These are phyloP conservation scores for Calephelis perditalis DNA, from an alignment of 2,888 invertebrate genomes.

Conservation along the genomic window DNA sequence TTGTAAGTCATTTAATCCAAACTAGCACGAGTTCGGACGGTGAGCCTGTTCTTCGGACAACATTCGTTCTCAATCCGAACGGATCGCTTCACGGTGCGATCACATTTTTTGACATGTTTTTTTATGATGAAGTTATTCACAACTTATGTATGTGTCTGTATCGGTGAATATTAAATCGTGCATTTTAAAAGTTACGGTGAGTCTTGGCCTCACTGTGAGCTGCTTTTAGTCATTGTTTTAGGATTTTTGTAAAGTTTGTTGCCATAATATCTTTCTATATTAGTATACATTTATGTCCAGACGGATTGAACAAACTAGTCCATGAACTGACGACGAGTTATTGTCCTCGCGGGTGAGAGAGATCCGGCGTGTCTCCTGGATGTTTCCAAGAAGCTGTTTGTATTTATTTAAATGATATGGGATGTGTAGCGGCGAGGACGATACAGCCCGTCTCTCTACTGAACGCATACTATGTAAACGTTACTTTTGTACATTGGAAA, in stretches of 20 bases:
- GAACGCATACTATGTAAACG: conserved; percentile 37
- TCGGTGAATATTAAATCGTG: conserved; percentile 77
- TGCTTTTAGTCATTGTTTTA: conserved; percentile 79
- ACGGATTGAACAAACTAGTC: conserved; percentile 77
- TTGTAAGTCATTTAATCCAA: conserved; percentile 78
- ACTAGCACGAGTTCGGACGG: conserved; percentile 50
- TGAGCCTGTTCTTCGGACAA: conserved; percentile 28
- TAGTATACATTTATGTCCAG: conserved; percentile 73
- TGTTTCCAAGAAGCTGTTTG: conserved; percentile 44
- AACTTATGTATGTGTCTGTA: conserved; percentile 77
- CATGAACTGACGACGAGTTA: conserved; percentile 55
- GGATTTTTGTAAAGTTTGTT: conserved; percentile 78
- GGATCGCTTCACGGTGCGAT: conserved; percentile 53
- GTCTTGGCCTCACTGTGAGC: conserved; percentile 65
- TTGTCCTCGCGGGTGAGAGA: conserved; percentile 41
- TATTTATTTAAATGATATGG: conserved; percentile 56
- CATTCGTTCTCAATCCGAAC: conserved; percentile 43
- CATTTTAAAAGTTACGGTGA: conserved; percentile 72
- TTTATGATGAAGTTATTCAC: conserved; percentile 76
- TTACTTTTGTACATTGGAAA: conserved; percentile 75
- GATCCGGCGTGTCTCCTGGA: conserved; percentile 33
- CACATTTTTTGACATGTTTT: conserved; percentile 74
- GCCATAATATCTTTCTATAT: conserved; percentile 78
- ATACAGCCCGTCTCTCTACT: conserved; percentile 21
- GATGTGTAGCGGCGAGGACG: conserved; percentile 32